phyloP scores from a whole-genome alignment of 92 coral and sea anemone genomes.

The Epizoanthus stellaris region DNA sequence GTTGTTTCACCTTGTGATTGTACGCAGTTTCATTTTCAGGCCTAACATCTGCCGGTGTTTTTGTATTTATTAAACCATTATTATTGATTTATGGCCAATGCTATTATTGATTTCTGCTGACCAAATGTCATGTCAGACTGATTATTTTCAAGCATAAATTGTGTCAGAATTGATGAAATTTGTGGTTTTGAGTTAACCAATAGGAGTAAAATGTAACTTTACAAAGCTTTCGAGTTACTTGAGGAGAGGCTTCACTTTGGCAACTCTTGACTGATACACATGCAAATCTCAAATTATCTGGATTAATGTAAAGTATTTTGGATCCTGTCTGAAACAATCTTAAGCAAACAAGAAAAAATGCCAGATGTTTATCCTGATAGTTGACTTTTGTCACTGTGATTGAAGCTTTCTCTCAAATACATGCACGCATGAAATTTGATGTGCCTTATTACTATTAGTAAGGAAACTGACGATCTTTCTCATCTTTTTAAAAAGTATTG shows the following conservation, averaged over 20 bases:
- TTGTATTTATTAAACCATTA: constrained; percentile 26
- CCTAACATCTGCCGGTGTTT: constrained; percentile 41
- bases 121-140: background rate
- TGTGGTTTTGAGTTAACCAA: background rate
- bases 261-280: constrained; percentile 8
- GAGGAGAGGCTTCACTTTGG: background rate
- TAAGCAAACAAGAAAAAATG: background rate
- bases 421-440: background rate
- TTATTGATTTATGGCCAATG: constrained; percentile 18
- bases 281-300: background rate
- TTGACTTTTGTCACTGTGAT: background rate
- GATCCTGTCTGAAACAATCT: background rate
- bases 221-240: background rate
- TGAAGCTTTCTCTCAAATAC: background rate
- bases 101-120: constrained; percentile 9
- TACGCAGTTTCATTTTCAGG: background rate
- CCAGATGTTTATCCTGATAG: constrained; percentile 12
- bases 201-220: background rate
- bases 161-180: constrained; percentile 3
- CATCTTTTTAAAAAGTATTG: background rate
- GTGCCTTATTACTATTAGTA: background rate
- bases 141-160: constrained; percentile 3
- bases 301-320: background rate
- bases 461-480: background rate
- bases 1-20: background rate